phyloP scores from a whole-genome alignment of 1,140 invertebrate genomes.

The Aphis craccivora region DNA sequence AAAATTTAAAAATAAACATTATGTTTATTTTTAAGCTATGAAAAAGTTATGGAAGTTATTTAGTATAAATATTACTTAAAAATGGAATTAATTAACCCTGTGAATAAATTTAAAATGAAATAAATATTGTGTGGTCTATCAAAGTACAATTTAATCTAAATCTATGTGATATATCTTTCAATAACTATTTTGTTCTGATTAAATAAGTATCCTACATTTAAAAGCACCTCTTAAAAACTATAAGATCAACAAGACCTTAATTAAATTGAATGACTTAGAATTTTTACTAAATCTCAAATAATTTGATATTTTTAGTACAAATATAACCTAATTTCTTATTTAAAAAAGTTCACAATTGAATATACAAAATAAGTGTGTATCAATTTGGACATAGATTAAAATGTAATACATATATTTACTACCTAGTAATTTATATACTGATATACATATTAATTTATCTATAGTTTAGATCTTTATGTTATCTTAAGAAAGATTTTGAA shows the following conservation, averaged over 20 bases:
- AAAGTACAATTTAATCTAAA: conserved; percentile 12
- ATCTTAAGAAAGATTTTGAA: not conserved
- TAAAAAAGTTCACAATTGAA: not conserved
- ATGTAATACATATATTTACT: not conserved
- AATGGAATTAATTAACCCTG: conserved; percentile 15
- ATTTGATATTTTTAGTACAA: conserved; percentile 7
- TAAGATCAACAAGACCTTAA: not conserved
- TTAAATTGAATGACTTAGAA: not conserved
- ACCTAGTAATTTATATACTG: not conserved
- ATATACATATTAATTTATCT: not conserved
- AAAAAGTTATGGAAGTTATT: not conserved
- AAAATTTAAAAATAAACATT: not conserved
- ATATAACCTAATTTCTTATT: not conserved
- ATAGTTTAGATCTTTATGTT: not conserved
- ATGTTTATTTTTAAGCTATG: not conserved
- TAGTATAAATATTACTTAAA: not conserved
- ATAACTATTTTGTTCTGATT: not conserved
- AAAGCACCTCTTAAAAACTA: conserved; percentile 43
- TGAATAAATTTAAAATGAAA: conserved; percentile 12
- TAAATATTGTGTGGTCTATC: conserved; percentile 12
- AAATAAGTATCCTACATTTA: conserved; percentile 31
- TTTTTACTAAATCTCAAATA: not conserved
- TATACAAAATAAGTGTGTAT: not conserved
- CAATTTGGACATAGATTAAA: not conserved
- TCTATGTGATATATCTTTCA: not conserved